Percentiles rank a stretch among this genome's conserved stretches.
These are phyloP conservation scores for Dicerorhinus sumatrensis DNA, from an alignment of 2,113 vertebrate species.

Conservation along the genomic window DNA sequence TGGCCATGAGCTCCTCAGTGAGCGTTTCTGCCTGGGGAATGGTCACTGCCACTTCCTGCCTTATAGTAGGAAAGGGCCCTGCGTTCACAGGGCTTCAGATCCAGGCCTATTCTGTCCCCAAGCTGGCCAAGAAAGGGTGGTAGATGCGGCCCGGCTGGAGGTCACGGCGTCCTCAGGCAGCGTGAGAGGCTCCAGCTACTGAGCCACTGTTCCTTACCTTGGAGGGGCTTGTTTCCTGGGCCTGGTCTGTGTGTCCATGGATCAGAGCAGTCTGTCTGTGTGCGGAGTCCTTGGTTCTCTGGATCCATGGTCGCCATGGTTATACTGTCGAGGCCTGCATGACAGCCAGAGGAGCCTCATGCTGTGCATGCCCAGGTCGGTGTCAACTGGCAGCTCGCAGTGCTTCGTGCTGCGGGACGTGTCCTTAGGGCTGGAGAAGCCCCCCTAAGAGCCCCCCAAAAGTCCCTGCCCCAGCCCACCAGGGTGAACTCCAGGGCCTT, in stretches of 20 bases:
- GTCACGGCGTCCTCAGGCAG: not conserved
- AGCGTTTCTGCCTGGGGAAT: not conserved
- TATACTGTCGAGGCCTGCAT: not conserved
- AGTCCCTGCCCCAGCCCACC: not conserved
- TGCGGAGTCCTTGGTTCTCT: not conserved
- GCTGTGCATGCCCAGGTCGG: not conserved
- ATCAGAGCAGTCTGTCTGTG: too few relatives aligned
- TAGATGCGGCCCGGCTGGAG: not conserved
- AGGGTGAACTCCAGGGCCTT: not conserved
- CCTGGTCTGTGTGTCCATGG: not conserved
- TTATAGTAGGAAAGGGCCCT: not conserved
- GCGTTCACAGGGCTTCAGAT: not conserved
- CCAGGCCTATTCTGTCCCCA: not conserved
- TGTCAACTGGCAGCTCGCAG: not conserved
- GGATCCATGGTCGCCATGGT: not conserved
- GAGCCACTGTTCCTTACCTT: not conserved
- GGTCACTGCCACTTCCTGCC: not conserved
- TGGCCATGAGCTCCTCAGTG: not conserved
- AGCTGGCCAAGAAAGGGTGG: not conserved
- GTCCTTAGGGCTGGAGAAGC: not conserved
- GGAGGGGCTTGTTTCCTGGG: not conserved
- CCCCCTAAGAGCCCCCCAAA: not conserved
- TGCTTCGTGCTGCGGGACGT: not conserved
- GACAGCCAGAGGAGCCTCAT: rapidly evolving
- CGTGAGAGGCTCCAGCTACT: not conserved